Conservation (phyloP, 1,140 invertebrate species). For the Pseudomyrmex concolor region DNA sequence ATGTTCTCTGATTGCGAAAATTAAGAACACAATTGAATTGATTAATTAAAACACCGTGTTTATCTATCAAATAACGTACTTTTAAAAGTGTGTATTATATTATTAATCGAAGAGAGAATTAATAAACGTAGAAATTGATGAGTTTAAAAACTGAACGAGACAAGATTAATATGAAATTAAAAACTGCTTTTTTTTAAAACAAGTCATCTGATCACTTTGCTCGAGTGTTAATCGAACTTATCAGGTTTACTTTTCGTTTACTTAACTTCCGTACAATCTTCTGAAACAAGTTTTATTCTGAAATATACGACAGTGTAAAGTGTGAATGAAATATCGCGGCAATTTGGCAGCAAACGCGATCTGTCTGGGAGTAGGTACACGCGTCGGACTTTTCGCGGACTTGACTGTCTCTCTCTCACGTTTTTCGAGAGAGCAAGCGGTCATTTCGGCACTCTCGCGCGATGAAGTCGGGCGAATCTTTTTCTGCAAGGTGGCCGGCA, state of each 20-base stretch:
- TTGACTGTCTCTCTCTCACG: background rate
- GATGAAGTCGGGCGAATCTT: constrained; percentile 10
- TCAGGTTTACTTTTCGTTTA: background rate
- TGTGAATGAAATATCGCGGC: constrained; percentile 11
- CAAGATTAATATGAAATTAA: no score
- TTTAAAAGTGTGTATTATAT: no score
- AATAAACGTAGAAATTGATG: no score
- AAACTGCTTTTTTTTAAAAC: no score
- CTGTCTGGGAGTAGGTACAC: background rate
- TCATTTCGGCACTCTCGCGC: constrained; percentile 7
- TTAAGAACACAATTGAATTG: no score
- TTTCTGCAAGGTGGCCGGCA: background rate
- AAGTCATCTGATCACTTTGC: no score
- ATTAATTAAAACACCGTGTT: no score
- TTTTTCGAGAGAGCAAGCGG: background rate
- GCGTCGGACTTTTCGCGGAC: background rate
- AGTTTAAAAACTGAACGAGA: no score
- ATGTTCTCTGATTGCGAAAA: background rate
- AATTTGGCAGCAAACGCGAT: background rate
- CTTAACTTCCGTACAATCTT: background rate
- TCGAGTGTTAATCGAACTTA: background rate
- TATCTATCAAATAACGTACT: no score
- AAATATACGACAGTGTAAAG: background rate
- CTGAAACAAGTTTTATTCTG: background rate
- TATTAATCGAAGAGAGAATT: no score